Evolutionary conservation across 2,888 invertebrate species (phyloP).

Genomic region (Chloroclysta siterata): DNA sequence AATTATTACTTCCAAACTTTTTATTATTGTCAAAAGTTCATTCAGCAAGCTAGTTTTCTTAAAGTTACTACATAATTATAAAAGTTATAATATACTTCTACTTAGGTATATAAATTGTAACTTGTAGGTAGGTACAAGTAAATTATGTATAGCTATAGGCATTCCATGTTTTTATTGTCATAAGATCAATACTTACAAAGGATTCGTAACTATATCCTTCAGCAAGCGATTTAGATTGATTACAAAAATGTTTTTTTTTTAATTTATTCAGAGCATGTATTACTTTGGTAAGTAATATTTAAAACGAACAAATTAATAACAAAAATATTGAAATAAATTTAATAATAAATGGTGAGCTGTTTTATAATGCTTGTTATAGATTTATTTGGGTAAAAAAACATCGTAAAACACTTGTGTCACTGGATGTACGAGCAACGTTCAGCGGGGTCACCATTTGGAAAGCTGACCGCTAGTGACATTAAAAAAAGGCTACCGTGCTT

Average conservation of each 20-base stretch:
- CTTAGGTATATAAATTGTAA: neutral
- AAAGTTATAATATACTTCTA: neutral
- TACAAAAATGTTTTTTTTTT: neutral
- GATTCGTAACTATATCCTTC: neutral
- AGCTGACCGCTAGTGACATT: too few species aligned
- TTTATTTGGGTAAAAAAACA: too few species aligned
- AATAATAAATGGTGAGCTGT: too few species aligned
- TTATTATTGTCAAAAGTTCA: constrained; percentile 25
- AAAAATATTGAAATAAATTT: too few species aligned
- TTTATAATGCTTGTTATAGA: too few species aligned
- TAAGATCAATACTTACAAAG: neutral
- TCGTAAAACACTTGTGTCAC: neutral
- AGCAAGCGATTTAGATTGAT: neutral
- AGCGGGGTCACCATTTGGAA: too few species aligned
- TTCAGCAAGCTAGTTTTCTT: constrained; percentile 6
- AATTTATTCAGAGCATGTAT: too few species aligned
- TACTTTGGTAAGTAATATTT: too few species aligned
- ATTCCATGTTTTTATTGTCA: neutral
- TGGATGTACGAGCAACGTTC: neutral
- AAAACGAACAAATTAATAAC: too few species aligned
- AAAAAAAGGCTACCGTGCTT: too few species aligned
- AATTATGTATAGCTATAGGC: neutral
- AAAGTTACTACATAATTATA: neutral
- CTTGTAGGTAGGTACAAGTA: too few species aligned
- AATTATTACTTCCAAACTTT: constrained; percentile 11